Percentiles rank a stretch among this genome's conserved stretches.
Evolutionary conservation across 2,113 vertebrate species (phyloP).

Genomic region (Coryphaenoides rupestris): DNA sequence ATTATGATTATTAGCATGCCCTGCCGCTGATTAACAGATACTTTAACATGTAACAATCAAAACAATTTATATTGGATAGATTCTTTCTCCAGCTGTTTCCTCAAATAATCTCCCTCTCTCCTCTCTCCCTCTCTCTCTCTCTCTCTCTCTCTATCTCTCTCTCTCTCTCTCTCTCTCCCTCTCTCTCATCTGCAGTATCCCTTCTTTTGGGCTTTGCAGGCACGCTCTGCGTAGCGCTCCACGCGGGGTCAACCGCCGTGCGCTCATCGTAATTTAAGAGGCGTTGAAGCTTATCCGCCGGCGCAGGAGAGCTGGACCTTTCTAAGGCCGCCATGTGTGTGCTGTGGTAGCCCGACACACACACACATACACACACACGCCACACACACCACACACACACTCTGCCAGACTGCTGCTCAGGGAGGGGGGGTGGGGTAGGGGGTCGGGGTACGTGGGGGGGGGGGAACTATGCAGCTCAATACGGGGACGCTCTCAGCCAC

Average conservation of each 20-base stretch:
- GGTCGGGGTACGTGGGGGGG: constrained; percentile 16
- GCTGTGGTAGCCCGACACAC: too few species aligned
- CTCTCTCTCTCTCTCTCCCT: constrained; percentile 38
- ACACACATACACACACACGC: constrained; percentile 23
- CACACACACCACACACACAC: constrained; percentile 52
- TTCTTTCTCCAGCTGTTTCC: constrained; percentile 59
- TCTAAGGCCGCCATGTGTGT: constrained; percentile 48
- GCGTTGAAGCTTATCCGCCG: constrained; percentile 57
- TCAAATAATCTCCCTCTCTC: constrained; percentile 6
- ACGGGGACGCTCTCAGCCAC: constrained; percentile 43
- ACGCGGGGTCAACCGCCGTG: constrained; percentile 43
- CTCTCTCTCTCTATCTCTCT: not conserved
- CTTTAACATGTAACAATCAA: not conserved
- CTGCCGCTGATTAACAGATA: not conserved
- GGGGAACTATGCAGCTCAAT: constrained; percentile 60
- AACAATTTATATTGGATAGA: constrained; percentile 26
- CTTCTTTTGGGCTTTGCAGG: too few species aligned
- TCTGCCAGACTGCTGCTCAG: constrained; percentile 63
- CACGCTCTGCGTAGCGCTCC: not conserved
- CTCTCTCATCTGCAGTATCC: not conserved
- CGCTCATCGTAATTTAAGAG: constrained; percentile 64
- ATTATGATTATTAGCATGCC: not conserved
- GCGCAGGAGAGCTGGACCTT: constrained; percentile 46
- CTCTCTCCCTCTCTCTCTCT: constrained; percentile 4
- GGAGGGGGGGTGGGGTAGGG: not conserved